Conservation (phyloP, 2,888 invertebrate species). For the Erebia aethiops region DNA sequence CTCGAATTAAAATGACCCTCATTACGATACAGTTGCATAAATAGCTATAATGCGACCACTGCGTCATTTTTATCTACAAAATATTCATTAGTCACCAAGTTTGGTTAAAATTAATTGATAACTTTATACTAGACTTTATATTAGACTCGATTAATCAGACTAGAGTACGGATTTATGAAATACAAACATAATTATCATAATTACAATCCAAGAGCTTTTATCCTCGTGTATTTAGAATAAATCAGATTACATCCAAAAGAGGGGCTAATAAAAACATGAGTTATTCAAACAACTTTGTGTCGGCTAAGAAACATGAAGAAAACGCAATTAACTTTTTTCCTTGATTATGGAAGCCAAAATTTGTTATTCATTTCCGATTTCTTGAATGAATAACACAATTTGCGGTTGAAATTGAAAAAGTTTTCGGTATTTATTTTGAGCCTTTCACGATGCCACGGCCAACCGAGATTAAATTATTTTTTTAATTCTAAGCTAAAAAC, state of each 20-base stretch:
- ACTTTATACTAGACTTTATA: no score
- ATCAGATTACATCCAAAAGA: conserved; percentile 17
- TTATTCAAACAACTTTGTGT: conserved; percentile 35
- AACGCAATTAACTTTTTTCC: conserved; percentile 66
- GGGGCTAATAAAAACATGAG: conserved; percentile 35
- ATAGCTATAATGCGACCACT: no score
- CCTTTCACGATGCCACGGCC: conserved; percentile 63
- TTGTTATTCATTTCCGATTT: conserved; percentile 79
- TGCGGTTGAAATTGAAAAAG: conserved; percentile 81
- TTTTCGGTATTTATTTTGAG: conserved; percentile 79
- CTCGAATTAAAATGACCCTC: no score
- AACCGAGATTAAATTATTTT: conserved; percentile 67
- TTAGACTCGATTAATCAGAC: background rate
- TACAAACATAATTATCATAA: background rate
- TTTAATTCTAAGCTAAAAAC: conserved; percentile 50
- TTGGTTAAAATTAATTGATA: background rate
- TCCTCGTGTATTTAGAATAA: conserved; percentile 17
- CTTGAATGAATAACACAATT: conserved; percentile 80
- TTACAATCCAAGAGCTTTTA: background rate
- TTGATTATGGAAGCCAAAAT: conserved; percentile 69
- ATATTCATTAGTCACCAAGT: background rate
- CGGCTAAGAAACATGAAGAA: conserved; percentile 43
- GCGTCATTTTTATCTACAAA: no score
- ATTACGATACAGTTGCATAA: no score
- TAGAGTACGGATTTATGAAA: background rate